Percentiles rank a stretch among this genome's conserved stretches.
These are phyloP conservation scores for Spea multiplicata DNA, from an alignment of 2,113 vertebrate species.

Conservation along the genomic window DNA sequence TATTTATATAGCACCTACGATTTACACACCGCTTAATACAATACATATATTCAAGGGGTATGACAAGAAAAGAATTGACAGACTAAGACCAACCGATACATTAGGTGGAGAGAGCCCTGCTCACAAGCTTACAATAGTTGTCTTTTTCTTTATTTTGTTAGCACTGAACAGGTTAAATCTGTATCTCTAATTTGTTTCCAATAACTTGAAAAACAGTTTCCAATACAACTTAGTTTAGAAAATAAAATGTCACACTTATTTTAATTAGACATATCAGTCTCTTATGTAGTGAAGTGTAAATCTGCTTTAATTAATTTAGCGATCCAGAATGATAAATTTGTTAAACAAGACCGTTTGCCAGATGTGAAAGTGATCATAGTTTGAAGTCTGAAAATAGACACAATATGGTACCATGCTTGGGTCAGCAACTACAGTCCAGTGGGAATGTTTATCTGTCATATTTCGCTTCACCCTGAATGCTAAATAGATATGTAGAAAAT, in stretches of 20 bases:
- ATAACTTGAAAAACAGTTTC: neutral
- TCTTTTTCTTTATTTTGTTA: no score
- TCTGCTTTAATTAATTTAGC: constrained; percentile 58
- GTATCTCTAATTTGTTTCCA: neutral
- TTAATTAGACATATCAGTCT: constrained; percentile 57
- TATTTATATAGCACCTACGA: no score
- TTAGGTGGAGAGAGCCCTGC: no score
- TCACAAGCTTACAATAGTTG: no score
- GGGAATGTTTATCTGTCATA: constrained; percentile 60
- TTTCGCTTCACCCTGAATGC: constrained; percentile 42
- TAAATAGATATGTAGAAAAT: constrained; percentile 53
- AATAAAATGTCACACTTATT: constrained; percentile 50
- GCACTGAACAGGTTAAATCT: no score
- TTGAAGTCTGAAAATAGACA: constrained; percentile 55
- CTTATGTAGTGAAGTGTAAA: constrained; percentile 49
- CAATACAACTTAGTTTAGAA: neutral
- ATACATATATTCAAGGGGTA: no score
- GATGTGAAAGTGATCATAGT: constrained; percentile 43
- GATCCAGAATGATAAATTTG: constrained; percentile 51
- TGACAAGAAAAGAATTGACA: no score
- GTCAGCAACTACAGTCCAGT: constrained; percentile 62
- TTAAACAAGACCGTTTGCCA: constrained; percentile 39
- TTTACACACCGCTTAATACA: no score
- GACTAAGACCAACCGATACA: no score
- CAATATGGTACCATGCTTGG: constrained; percentile 54